Conservation (phyloP, 2,797 vertebrate species). For the Squalus acanthias region DNA sequence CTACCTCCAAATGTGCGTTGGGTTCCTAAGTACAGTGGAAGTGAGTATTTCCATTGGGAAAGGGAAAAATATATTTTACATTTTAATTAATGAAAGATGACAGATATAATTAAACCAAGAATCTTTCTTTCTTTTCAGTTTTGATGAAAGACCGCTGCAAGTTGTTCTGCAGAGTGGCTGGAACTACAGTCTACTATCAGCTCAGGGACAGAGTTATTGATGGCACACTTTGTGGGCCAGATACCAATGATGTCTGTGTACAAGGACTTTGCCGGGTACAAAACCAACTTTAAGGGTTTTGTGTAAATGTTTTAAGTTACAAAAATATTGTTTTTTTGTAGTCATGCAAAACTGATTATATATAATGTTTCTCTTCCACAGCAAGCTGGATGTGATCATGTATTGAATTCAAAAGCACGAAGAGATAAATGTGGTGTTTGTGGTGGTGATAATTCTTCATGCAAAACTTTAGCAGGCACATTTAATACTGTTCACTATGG, state of each 20-base stretch:
- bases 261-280: slow-evolving; percentile 92
- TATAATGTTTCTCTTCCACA: slow-evolving; percentile 58
- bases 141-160: slow-evolving; percentile 97
- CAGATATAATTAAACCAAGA: background rate
- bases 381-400: slow-evolving; percentile 98
- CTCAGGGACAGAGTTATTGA: slow-evolving; percentile 93
- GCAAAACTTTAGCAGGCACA: slow-evolving; percentile 88
- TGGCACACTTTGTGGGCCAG: slow-evolving; percentile 88
- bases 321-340: slow-evolving; percentile 43
- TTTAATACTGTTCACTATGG: slow-evolving; percentile 93
- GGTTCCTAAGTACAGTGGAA: slow-evolving; percentile 98
- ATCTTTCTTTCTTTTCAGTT: slow-evolving; percentile 61
- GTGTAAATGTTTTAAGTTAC: background rate
- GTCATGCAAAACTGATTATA: slow-evolving; percentile 45
- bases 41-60: slow-evolving; percentile 57
- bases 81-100: background rate
- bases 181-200: slow-evolving; percentile 93
- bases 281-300: background rate
- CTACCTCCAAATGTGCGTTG: slow-evolving; percentile 91
- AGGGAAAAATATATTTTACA: background rate
- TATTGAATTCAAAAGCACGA: slow-evolving; percentile 96
- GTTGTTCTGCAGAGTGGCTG: slow-evolving; percentile 91
- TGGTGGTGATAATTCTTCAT: slow-evolving; percentile 96
- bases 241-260: slow-evolving; percentile 96
- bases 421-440: slow-evolving; percentile 97